A percentile compares a stretch with the other conserved stretches of the same genome.
Evolutionary conservation across 1,140 invertebrate genomes (phyloP).

Genomic region (Drosophila nikananu): DNA sequence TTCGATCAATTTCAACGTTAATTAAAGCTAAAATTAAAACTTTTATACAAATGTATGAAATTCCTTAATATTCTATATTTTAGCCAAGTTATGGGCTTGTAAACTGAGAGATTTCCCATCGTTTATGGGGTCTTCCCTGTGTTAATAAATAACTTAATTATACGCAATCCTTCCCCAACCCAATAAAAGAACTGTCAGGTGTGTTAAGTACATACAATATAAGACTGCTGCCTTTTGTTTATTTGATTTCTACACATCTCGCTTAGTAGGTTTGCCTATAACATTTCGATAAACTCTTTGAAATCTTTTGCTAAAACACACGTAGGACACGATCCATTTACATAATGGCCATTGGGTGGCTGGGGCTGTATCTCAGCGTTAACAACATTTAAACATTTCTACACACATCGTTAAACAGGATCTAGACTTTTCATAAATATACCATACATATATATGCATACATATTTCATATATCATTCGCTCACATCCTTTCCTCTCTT

Average conservation of each 20-base stretch:
- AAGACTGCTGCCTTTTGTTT: conserved; percentile 43
- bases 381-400: conserved; percentile 52
- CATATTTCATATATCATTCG: conserved; percentile 29
- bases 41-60: too few relatives aligned
- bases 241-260: conserved; percentile 60
- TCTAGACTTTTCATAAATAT: conserved; percentile 31
- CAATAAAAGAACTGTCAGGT: background rate
- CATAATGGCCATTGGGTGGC: conserved; percentile 37
- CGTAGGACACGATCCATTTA: conserved; percentile 47
- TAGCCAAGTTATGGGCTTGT: too few relatives aligned
- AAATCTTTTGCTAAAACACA: conserved; percentile 53
- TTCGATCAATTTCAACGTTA: too few relatives aligned
- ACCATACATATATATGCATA: background rate
- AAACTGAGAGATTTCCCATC: too few relatives aligned
- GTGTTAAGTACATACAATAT: conserved; percentile 61
- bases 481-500: background rate
- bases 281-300: conserved; percentile 70
- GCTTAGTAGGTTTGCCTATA: conserved; percentile 58
- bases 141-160: too few relatives aligned
- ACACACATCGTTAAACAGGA: conserved; percentile 51
- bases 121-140: too few relatives aligned
- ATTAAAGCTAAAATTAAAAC: too few relatives aligned
- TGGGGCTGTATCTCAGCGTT: conserved; percentile 13
- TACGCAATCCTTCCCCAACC: too few relatives aligned
- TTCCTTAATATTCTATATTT: too few relatives aligned